A percentile compares a stretch with the other conserved stretches of the same genome.
phyloP scores from a whole-genome alignment of 2,797 vertebrate species.

The Phyllotis vaccarum region DNA sequence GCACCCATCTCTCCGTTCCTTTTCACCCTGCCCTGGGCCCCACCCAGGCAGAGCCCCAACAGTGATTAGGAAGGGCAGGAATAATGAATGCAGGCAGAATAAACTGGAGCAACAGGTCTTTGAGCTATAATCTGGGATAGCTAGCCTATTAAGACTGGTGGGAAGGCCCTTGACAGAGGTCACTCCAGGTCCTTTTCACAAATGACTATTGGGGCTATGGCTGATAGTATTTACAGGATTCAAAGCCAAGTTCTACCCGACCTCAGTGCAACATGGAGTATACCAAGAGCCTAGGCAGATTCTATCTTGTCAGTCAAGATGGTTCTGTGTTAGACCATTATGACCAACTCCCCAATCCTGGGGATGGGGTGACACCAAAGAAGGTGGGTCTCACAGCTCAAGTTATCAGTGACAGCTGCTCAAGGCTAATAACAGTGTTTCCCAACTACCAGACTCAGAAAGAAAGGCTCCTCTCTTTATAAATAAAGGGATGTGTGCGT shows the following conservation, averaged over 20 bases:
- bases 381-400: background rate
- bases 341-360: no score
- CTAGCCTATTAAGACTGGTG: background rate
- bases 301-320: background rate
- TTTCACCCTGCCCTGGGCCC: background rate
- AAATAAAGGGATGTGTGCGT: background rate
- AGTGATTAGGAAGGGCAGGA: background rate
- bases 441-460: background rate
- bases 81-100: background rate
- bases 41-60: background rate
- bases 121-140: fast-evolving
- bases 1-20: background rate
- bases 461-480: background rate
- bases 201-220: background rate
- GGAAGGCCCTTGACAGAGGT: background rate
- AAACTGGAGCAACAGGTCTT: background rate
- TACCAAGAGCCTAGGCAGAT: background rate
- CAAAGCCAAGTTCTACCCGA: background rate
- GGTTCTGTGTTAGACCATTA: background rate
- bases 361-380: background rate
- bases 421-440: background rate
- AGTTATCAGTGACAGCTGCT: background rate
- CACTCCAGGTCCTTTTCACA: fast-evolving
- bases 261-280: background rate
- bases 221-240: background rate